Percentiles rank a stretch among this genome's conserved stretches.
Evolutionary conservation across 1,140 invertebrate species (phyloP).

Genomic region (Heliothis subflexa): DNA sequence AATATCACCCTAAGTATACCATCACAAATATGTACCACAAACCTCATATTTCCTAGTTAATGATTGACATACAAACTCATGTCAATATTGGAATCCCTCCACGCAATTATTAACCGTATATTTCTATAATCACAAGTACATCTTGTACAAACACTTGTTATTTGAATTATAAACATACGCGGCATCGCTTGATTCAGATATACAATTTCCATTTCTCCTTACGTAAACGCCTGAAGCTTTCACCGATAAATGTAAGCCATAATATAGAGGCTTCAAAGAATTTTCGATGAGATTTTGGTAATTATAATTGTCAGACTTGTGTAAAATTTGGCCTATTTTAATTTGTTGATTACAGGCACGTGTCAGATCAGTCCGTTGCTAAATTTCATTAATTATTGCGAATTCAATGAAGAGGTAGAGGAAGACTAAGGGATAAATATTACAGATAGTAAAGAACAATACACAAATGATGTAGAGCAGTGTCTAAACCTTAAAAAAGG

Average conservation of each 20-base stretch:
- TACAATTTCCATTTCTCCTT: conserved; percentile 20
- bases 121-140: not conserved
- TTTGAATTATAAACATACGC: conserved; percentile 15
- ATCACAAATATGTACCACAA: no score
- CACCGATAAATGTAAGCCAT: not conserved
- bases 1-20: not conserved
- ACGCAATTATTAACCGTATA: not conserved
- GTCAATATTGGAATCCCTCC: not conserved
- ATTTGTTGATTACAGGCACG: no score
- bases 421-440: no score
- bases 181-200: not conserved
- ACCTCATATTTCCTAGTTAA: no score
- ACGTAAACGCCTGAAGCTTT: conserved; percentile 14
- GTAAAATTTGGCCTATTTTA: not conserved
- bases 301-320: not conserved
- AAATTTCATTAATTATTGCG: no score
- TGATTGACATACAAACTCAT: no score
- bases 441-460: no score
- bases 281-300: not conserved
- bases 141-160: conserved; percentile 2
- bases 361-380: no score
- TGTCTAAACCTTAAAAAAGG: no score
- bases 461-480: no score
- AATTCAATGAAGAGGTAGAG: no score
- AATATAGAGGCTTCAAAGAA: not conserved